Conservation (phyloP, 2,888 invertebrate genomes). For the Drosophila meridionalis region DNA sequence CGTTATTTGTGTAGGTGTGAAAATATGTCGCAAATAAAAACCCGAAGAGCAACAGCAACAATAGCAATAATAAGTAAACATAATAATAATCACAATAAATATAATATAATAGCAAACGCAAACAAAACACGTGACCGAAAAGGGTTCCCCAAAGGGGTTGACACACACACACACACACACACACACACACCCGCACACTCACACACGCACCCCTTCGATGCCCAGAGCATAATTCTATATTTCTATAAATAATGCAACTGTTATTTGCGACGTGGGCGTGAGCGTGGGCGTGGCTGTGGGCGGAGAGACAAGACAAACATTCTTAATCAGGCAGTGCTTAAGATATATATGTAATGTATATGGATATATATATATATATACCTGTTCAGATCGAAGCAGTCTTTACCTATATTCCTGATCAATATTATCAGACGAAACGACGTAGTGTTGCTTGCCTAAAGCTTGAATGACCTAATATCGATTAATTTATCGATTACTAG, state of each 20-base stretch:
- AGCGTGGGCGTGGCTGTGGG: neutral
- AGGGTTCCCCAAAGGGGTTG: slow-evolving; percentile 32
- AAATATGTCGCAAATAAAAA: slow-evolving; percentile 80
- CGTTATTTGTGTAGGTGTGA: slow-evolving; percentile 83
- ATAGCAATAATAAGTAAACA: slow-evolving; percentile 53
- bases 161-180: neutral
- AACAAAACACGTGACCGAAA: slow-evolving; percentile 57
- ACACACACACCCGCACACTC: slow-evolving; percentile 11
- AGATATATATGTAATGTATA: neutral
- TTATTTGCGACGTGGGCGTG: slow-evolving; percentile 18
- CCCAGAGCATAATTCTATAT: slow-evolving; percentile 51
- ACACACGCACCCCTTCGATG: slow-evolving; percentile 40
- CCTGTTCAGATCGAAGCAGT: neutral
- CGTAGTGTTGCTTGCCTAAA: no score
- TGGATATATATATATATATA: neutral
- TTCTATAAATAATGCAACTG: slow-evolving; percentile 73
- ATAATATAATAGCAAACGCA: slow-evolving; percentile 71
- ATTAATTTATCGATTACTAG: neutral
- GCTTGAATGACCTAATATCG: neutral
- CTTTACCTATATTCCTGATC: neutral
- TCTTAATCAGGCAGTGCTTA: neutral
- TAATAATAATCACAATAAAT: slow-evolving; percentile 68
- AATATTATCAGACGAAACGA: neutral
- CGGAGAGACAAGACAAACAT: neutral
- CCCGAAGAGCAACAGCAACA: slow-evolving; percentile 39